A percentile compares a stretch with the other conserved stretches of the same genome.
Evolutionary conservation across 2,888 invertebrate species (phyloP).

Genomic region (Ferdinandea cuprea): DNA sequence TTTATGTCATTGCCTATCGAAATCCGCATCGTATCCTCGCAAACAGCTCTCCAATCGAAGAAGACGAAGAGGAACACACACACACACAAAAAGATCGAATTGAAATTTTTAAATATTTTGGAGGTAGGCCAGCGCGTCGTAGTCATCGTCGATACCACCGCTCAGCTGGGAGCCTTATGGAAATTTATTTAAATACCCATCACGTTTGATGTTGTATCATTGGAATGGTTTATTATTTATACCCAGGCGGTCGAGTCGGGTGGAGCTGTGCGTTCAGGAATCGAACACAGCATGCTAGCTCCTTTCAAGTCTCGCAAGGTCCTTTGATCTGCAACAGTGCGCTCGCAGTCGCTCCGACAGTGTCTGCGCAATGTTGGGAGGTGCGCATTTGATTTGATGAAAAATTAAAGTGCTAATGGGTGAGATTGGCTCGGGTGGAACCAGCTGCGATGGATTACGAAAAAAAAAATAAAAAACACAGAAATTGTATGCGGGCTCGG

Average conservation of each 20-base stretch:
- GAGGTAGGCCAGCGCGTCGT: constrained; percentile 51
- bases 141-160: constrained; percentile 56
- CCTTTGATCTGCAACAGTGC: constrained; percentile 68
- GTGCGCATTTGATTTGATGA: constrained; percentile 80
- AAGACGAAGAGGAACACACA: neutral
- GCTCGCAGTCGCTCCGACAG: constrained; percentile 24
- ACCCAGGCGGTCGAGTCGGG: constrained; percentile 65
- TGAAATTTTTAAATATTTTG: constrained; percentile 50
- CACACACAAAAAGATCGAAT: constrained; percentile 7
- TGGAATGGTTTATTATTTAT: constrained; percentile 73
- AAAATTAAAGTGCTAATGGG: constrained; percentile 83
- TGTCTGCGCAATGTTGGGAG: constrained; percentile 41
- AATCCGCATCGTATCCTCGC: constrained; percentile 56
- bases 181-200: constrained; percentile 75
- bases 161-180: constrained; percentile 74
- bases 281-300: constrained; percentile 67
- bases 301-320: constrained; percentile 70
- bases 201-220: constrained; percentile 73
- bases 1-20: constrained; percentile 70
- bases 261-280: constrained; percentile 60
- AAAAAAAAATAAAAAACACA: constrained; percentile 52
- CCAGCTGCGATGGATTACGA: constrained; percentile 71
- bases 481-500: neutral
- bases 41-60: constrained; percentile 39
- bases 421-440: constrained; percentile 76